Evolutionary conservation across 53 echinoderm and acorn worm genomes (phyloP).

Genomic region (Paracentrotus lividus): DNA sequence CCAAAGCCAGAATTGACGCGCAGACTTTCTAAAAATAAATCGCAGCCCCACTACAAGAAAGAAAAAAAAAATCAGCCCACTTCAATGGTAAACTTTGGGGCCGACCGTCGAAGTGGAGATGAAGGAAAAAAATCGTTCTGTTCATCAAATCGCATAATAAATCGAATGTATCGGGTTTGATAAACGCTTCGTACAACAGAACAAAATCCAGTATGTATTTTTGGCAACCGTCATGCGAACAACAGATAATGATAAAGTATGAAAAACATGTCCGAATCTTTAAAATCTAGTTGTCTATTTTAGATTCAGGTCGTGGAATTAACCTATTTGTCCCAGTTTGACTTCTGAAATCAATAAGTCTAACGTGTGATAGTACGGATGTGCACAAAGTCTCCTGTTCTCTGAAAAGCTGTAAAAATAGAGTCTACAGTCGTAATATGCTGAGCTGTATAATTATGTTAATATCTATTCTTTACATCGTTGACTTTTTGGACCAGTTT

Average conservation of each 20-base stretch:
- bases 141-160: neutral
- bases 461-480: too few species aligned
- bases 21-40: slow-evolving; percentile 49
- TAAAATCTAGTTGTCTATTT: slow-evolving; percentile 35
- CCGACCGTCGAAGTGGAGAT: neutral
- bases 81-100: neutral
- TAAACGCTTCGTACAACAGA: neutral
- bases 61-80: slow-evolving; percentile 20
- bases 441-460: too few species aligned
- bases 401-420: neutral
- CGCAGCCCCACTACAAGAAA: neutral
- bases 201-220: neutral
- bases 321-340: neutral
- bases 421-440: too few species aligned
- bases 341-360: slow-evolving; percentile 4
- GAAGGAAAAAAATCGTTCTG: neutral
- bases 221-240: neutral
- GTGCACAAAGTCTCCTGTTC: neutral
- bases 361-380: neutral
- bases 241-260: neutral
- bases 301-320: neutral
- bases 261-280: neutral
- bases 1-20: slow-evolving; percentile 40
- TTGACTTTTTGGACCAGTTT: too few species aligned
- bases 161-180: slow-evolving; percentile 1